Evolutionary conservation across 1,140 invertebrate species (phyloP).

Genomic region (Drosophila lowei): DNA sequence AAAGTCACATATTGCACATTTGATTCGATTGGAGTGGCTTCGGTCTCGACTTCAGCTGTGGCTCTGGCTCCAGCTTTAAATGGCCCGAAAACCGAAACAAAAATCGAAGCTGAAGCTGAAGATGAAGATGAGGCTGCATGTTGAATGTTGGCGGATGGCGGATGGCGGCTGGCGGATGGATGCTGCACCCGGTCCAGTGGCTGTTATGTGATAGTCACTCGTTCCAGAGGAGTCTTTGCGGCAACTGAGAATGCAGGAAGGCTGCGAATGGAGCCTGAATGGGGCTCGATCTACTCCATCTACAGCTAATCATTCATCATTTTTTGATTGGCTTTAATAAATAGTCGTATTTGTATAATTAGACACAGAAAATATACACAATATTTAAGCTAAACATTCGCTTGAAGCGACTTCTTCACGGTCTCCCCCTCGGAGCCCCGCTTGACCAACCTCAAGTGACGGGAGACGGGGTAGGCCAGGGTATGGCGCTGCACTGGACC

Average conservation of each 20-base stretch:
- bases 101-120: neutral
- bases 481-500: slow-evolving; percentile 50
- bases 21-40: slow-evolving; percentile 53
- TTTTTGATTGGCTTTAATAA: slow-evolving; percentile 24
- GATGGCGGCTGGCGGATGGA: too few species aligned
- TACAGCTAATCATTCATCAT: neutral
- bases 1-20: slow-evolving; percentile 60
- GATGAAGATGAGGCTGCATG: neutral
- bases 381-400: slow-evolving; percentile 5
- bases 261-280: too few species aligned
- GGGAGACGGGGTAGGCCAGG: slow-evolving; percentile 58
- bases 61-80: slow-evolving; percentile 29
- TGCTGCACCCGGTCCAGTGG: too few species aligned
- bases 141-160: too few species aligned
- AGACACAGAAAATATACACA: slow-evolving; percentile 17
- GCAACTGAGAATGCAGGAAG: neutral
- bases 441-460: slow-evolving; percentile 52
- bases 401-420: slow-evolving; percentile 50
- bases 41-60: slow-evolving; percentile 17
- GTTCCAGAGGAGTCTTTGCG: neutral
- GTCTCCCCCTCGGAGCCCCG: slow-evolving; percentile 41
- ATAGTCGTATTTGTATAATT: slow-evolving; percentile 23
- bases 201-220: slow-evolving; percentile 30
- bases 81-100: neutral
- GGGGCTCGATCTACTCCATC: too few species aligned